These are phyloP conservation scores for Tragopan temminckii DNA, from an alignment of 2,797 vertebrate species.

Conservation along the genomic window DNA sequence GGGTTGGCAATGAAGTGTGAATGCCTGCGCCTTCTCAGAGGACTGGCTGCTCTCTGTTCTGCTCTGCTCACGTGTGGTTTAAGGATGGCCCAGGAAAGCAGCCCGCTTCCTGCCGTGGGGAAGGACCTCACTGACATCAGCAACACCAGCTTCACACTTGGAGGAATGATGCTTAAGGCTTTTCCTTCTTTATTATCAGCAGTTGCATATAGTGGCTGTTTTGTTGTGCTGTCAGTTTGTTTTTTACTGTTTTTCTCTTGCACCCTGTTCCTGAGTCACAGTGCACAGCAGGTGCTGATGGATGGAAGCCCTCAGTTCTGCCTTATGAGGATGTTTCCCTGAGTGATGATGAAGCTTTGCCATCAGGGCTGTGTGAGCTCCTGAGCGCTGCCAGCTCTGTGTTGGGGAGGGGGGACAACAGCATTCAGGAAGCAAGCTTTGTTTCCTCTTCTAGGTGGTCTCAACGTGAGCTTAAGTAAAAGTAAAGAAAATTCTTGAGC, in stretches of 20 bases:
- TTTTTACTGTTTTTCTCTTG: not conserved
- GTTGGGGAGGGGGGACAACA: not conserved
- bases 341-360: not conserved
- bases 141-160: not conserved
- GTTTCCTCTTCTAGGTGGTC: not conserved
- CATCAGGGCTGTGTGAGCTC: not conserved
- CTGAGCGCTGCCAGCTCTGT: not conserved
- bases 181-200: not conserved
- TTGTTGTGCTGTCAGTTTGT: not conserved
- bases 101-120: not conserved
- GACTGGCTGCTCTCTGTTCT: not conserved
- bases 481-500: not conserved
- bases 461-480: not conserved
- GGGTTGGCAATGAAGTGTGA: not conserved
- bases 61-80: fast-evolving
- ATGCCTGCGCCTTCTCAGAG: too few relatives aligned
- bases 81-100: not conserved
- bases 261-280: not conserved
- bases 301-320: not conserved
- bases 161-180: not conserved
- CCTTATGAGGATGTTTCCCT: not conserved
- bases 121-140: not conserved
- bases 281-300: not conserved
- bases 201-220: not conserved
- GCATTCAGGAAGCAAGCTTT: not conserved